Evolutionary conservation across 2,797 vertebrate species (phyloP).

Genomic region (Leptoclinus maculatus): DNA sequence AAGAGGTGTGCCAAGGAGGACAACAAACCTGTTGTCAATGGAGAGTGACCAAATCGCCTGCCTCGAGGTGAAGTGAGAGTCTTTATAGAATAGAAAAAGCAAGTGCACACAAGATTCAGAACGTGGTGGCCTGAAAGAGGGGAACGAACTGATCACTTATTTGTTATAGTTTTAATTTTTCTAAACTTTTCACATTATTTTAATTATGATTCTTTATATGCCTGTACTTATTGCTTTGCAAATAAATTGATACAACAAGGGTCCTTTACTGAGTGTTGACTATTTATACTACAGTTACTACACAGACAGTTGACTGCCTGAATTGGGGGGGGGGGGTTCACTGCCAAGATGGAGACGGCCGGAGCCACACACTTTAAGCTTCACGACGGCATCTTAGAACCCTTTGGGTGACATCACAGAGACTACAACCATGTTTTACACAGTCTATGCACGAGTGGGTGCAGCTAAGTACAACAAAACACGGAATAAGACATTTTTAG

Average conservation of each 20-base stretch:
- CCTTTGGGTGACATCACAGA: background rate
- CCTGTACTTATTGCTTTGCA: conserved; percentile 38
- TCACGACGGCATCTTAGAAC: no score
- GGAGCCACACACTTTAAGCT: no score
- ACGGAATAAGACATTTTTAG: no score
- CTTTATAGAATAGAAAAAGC: background rate
- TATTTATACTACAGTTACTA: background rate
- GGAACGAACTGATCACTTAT: conserved; percentile 17
- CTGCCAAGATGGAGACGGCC: no score
- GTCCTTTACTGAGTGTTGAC: background rate
- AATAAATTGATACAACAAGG: conserved; percentile 61
- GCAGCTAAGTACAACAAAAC: background rate
- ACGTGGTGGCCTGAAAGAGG: background rate
- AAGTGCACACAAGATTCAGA: background rate
- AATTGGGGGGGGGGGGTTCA: background rate
- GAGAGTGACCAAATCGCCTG: conserved; percentile 28
- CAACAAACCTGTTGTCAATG: conserved; percentile 39
- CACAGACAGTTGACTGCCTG: background rate
- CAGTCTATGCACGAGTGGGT: background rate
- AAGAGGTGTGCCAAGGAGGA: conserved; percentile 89
- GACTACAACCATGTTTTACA: background rate
- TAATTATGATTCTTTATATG: conserved; percentile 45
- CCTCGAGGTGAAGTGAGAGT: background rate
- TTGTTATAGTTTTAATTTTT: conserved; percentile 24
- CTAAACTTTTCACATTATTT: conserved; percentile 36